Percentiles rank a stretch among this genome's conserved stretches.
Evolutionary conservation across 2,888 invertebrate genomes (phyloP).

Genomic region (Meandrusa payeni): DNA sequence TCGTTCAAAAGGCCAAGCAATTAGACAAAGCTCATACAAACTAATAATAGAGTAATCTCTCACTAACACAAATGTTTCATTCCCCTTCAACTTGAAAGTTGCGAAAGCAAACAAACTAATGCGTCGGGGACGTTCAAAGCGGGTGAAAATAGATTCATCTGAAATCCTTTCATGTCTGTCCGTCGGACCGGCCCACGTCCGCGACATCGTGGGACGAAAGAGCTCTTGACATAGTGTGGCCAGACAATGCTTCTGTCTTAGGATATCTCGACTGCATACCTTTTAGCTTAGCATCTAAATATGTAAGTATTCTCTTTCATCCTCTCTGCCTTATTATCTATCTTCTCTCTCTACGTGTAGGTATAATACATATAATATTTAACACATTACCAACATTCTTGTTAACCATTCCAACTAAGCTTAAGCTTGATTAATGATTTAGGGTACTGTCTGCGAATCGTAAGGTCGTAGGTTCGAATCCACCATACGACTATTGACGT

Average conservation of each 20-base stretch:
- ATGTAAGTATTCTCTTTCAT: too few species aligned
- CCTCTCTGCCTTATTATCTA: too few species aligned
- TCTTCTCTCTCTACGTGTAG: too few species aligned
- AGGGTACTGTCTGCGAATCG: too few species aligned
- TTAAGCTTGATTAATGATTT: too few species aligned
- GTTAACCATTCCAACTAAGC: too few species aligned
- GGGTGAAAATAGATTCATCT: slow-evolving; percentile 72
- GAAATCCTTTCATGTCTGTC: slow-evolving; percentile 72
- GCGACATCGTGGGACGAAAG: slow-evolving; percentile 42
- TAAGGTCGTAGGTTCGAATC: too few species aligned
- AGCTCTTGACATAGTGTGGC: slow-evolving; percentile 29
- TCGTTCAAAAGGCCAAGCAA: slow-evolving; percentile 41
- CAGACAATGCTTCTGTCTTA: slow-evolving; percentile 28
- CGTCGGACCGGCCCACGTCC: slow-evolving; percentile 42
- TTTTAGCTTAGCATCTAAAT: too few species aligned
- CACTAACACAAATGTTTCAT: slow-evolving; percentile 40
- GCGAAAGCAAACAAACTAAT: slow-evolving; percentile 72
- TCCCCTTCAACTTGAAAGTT: slow-evolving; percentile 55
- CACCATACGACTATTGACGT: too few species aligned
- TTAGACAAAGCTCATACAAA: slow-evolving; percentile 33
- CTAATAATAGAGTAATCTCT: slow-evolving; percentile 26
- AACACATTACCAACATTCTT: too few species aligned
- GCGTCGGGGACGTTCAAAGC: slow-evolving; percentile 60
- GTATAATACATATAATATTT: too few species aligned
- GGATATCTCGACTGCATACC: slow-evolving; percentile 1